A percentile compares a stretch with the other conserved stretches of the same genome.
phyloP scores from a whole-genome alignment of 2,888 invertebrate species.

The Galerucella pusilla region DNA sequence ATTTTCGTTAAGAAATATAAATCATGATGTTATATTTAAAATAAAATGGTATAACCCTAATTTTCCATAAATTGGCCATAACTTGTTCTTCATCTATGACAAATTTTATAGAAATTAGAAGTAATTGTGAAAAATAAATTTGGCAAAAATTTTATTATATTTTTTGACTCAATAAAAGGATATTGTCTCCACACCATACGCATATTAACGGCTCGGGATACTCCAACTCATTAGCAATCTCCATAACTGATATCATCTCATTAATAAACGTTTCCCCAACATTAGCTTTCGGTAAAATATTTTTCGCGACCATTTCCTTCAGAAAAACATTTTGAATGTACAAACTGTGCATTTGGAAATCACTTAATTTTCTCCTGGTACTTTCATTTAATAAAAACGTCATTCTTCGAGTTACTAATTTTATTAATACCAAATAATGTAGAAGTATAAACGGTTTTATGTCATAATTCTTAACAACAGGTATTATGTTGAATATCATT shows the following conservation, averaged over 20 bases:
- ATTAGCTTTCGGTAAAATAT: conserved; percentile 56
- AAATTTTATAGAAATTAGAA: too few relatives aligned
- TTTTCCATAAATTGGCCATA: too few relatives aligned
- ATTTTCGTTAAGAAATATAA: conserved; percentile 27
- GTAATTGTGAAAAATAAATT: too few relatives aligned
- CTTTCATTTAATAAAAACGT: conserved; percentile 52
- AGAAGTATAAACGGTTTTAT: conserved; percentile 58
- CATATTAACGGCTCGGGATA: conserved; percentile 57
- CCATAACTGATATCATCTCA: conserved; percentile 55
- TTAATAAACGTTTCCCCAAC: conserved; percentile 56
- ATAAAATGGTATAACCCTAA: conserved; percentile 9
- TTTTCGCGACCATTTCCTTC: conserved; percentile 57
- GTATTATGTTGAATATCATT: conserved; percentile 53
- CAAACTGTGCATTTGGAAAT: conserved; percentile 57
- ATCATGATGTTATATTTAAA: not conserved
- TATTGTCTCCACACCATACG: conserved; percentile 60
- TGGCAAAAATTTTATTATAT: too few relatives aligned
- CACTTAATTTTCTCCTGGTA: conserved; percentile 47
- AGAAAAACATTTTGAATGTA: conserved; percentile 58
- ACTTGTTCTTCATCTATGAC: too few relatives aligned
- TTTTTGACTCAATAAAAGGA: conserved; percentile 50
- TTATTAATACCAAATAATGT: conserved; percentile 58
- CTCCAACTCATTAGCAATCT: conserved; percentile 55
- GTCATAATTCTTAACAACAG: conserved; percentile 51
- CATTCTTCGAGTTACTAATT: conserved; percentile 55